phyloP scores from a whole-genome alignment of 2,113 vertebrate species.

The Pachypanchax playfairii region DNA sequence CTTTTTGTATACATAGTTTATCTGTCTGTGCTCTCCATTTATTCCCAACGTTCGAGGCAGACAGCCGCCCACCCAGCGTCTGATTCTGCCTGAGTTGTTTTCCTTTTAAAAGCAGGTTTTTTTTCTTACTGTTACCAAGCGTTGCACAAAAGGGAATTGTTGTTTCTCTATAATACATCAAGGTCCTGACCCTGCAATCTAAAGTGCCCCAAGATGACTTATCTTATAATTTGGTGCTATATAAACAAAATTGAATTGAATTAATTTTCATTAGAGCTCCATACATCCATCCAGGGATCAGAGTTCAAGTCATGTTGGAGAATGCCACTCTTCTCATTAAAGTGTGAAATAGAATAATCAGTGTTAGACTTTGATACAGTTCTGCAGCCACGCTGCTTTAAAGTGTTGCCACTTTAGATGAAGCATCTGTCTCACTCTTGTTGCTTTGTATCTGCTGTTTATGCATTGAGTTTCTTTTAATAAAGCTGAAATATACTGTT shows the following conservation, averaged over 20 bases:
- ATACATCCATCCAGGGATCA: conserved; percentile 49
- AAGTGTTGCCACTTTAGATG: conserved; percentile 34
- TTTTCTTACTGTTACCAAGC: neutral
- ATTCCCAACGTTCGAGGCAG: neutral
- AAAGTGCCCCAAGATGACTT: conserved; percentile 7
- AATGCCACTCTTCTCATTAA: conserved; percentile 69
- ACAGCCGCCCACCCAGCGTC: conserved; percentile 9
- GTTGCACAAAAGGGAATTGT: conserved; percentile 1
- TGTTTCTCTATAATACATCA: conserved; percentile 8
- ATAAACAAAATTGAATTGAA: conserved; percentile 56
- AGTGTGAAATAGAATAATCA: conserved; percentile 50
- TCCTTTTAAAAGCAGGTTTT: conserved; percentile 1
- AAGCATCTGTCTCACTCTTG: conserved; percentile 14
- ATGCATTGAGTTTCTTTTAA: no score
- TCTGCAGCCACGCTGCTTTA: conserved; percentile 21
- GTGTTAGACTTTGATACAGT: conserved; percentile 12
- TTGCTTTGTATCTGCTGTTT: no score
- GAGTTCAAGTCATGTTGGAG: conserved; percentile 67
- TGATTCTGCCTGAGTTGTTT: neutral
- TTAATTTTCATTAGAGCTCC: conserved; percentile 59
- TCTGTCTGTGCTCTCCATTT: neutral
- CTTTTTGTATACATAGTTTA: neutral
- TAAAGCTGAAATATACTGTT: no score
- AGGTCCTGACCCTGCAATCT: conserved; percentile 13
- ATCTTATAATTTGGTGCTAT: conserved; percentile 8